These are phyloP conservation scores for Leguminivora glycinivorella DNA, from an alignment of 1,140 invertebrate species.

Conservation along the genomic window DNA sequence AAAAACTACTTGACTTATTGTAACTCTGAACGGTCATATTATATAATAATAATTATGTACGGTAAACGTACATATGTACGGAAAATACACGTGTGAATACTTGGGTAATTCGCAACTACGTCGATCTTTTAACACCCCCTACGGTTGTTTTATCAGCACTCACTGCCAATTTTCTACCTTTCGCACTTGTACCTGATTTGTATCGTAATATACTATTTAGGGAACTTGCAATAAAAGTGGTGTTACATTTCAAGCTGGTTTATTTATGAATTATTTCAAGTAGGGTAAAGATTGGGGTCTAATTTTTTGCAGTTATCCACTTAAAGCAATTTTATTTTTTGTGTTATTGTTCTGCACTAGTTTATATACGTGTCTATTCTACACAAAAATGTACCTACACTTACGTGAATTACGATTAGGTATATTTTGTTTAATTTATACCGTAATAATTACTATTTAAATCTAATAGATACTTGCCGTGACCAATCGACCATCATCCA, in stretches of 20 bases:
- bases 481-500: background rate
- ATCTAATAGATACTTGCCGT: background rate
- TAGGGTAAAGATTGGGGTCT: constrained; percentile 43
- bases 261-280: constrained; percentile 48
- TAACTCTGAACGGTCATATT: too few species aligned
- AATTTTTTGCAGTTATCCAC: constrained; percentile 38
- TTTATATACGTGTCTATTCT: constrained; percentile 40
- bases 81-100: too few species aligned
- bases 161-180: too few species aligned
- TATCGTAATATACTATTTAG: too few species aligned
- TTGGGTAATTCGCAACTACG: too few species aligned
- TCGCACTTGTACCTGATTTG: too few species aligned
- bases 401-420: background rate
- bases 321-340: constrained; percentile 42
- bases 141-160: too few species aligned
- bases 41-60: too few species aligned
- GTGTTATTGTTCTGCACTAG: constrained; percentile 48
- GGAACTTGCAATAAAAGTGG: background rate
- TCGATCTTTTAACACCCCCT: too few species aligned
- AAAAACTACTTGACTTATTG: too few species aligned
- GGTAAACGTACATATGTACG: too few species aligned
- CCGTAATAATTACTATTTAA: background rate
- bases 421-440: constrained; percentile 13
- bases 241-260: constrained; percentile 43
- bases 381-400: constrained; percentile 31